Base-by-base conservation (phyloP, 92 coral and sea anemone species). In the Plumapathes pennacea region DNA sequence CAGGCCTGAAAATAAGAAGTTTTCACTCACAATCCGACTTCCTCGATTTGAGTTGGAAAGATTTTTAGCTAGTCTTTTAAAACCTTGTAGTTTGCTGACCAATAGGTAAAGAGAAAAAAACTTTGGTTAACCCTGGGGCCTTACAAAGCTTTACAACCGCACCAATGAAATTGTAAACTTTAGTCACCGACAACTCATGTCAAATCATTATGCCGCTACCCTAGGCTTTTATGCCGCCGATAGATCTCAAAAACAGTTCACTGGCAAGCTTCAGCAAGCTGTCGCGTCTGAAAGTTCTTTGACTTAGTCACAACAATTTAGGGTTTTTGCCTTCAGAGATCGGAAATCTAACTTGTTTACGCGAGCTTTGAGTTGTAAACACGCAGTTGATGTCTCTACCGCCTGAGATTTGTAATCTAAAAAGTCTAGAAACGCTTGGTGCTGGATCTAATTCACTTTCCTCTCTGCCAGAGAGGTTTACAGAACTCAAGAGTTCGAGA, bases 201-300 rank as follows among this genome's bases (percentile, higher is more conserved):
- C 64, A 82, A 14, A 94, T 94, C 12, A 94, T 94, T 0, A 94
- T 94, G 99, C 99, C 99, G 50, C 99, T 95, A 1, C n/a, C n/a
- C n/a, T n/a, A n/a, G n/a, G n/a, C n/a, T n/a, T n/a, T n/a, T n/a
- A 65, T 62, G 53, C 96, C 88, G 57, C 89, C 89, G 8, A 78
- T 94, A 5, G 60, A 73, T 23, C 58, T 94, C 23, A 74, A 78
- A 54, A 84, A 71, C 2, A 44, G 88, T 44, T 63, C 89, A 32
- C 99, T 96, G 17, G 61, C 94, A 22, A 96, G 99, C 34, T 94
- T 94, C 74, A 87, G 96, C 2, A 82, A 76, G n/a, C 88, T 94
- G 29, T 42, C 44, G 42, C 88, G 78, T 51, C 49, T 94, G 67
- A 81, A 69, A 51, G 53, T 70, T 15, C 54, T 94, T 8, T 88